These are phyloP conservation scores for Drosophila bifasciata DNA, from an alignment of 1,140 invertebrate species.

Conservation along the genomic window DNA sequence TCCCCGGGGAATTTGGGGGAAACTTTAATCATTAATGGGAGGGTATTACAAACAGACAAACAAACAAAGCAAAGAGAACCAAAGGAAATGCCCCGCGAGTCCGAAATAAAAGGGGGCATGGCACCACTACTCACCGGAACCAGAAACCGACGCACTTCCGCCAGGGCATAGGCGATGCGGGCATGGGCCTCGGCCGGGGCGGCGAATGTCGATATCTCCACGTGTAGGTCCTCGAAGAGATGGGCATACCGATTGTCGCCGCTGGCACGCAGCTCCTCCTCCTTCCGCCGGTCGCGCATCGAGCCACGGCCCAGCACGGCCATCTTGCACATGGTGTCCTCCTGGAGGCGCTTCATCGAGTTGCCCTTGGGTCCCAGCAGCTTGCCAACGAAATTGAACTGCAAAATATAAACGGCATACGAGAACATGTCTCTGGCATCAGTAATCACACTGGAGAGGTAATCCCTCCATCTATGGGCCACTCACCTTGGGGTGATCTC, in stretches of 20 bases:
- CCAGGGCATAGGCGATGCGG: constrained; percentile 92
- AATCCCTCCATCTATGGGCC: constrained; percentile 20
- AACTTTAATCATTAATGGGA: constrained; percentile 56
- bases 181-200: constrained; percentile 94
- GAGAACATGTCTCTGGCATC: neutral
- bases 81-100: neutral
- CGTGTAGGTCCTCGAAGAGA: constrained; percentile 94
- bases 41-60: constrained; percentile 57
- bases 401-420: constrained; percentile 27
- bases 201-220: constrained; percentile 94
- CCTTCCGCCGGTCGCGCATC: constrained; percentile 95
- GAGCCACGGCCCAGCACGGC: constrained; percentile 94
- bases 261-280: constrained; percentile 93
- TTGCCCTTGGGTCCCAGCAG: constrained; percentile 95
- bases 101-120: neutral
- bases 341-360: constrained; percentile 94
- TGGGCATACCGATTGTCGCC: constrained; percentile 95
- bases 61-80: neutral
- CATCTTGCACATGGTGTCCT: constrained; percentile 97
- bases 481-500: constrained; percentile 92
- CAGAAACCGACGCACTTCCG: constrained; percentile 90
- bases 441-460: no score
- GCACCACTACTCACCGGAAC: constrained; percentile 87
- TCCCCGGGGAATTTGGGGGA: constrained; percentile 2
- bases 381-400: constrained; percentile 98